phyloP scores from a whole-genome alignment of 2,797 vertebrate species.

The Spea hammondii region DNA sequence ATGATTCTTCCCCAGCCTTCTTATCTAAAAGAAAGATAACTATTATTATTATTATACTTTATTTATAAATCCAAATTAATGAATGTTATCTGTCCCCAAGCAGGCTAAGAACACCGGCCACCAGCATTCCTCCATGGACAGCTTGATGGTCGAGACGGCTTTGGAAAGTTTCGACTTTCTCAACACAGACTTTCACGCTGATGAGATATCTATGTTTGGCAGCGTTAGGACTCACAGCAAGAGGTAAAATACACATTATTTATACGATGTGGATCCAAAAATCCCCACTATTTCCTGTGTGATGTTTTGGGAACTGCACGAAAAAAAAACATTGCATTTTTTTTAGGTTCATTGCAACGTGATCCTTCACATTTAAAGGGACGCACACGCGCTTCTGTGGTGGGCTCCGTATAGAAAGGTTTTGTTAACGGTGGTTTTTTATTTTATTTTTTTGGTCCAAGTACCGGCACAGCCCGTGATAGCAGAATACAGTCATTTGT shows the following conservation, averaged over 20 bases:
- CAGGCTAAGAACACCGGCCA: neutral
- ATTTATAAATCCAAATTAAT: too few species aligned
- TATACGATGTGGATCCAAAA: constrained; percentile 32
- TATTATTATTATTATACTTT: too few species aligned
- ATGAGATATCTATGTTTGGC: constrained; percentile 75
- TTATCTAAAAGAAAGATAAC: too few species aligned
- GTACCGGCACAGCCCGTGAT: constrained; percentile 68
- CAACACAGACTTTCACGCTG: constrained; percentile 74
- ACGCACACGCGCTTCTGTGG: neutral
- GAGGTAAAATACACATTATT: constrained; percentile 65
- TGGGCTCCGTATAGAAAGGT: neutral
- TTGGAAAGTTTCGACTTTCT: constrained; percentile 92
- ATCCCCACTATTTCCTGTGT: constrained; percentile 48
- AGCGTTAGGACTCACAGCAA: constrained; percentile 73
- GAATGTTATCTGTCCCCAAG: neutral
- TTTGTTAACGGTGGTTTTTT: neutral
- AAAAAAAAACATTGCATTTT: neutral
- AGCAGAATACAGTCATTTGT: constrained; percentile 60
- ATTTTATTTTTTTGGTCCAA: constrained; percentile 37
- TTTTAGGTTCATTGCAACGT: neutral
- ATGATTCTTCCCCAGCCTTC: too few species aligned
- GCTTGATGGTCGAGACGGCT: constrained; percentile 84
- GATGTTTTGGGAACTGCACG: constrained; percentile 23
- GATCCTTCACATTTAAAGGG: constrained; percentile 2
- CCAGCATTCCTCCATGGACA: constrained; percentile 75